Percentiles rank a stretch among this genome's conserved stretches.
These are phyloP conservation scores for Brenthis hecate DNA, from an alignment of 2,888 invertebrate genomes.

Conservation along the genomic window DNA sequence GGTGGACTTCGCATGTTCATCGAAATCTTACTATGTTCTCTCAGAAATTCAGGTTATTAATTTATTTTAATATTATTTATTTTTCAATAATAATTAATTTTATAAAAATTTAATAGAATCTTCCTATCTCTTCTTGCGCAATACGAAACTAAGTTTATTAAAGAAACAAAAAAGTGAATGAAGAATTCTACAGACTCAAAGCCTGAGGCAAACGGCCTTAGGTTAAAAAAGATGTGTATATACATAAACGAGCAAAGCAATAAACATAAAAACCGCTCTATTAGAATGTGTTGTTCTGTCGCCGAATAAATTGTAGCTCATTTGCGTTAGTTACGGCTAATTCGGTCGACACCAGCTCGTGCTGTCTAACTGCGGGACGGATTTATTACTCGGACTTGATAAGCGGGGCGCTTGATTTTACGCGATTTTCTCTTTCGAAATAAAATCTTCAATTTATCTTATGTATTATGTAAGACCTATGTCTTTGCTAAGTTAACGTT, in stretches of 20 bases:
- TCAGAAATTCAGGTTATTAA: no score
- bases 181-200: no score
- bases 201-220: slow-evolving; percentile 9
- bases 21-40: no score
- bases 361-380: slow-evolving; percentile 56
- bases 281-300: slow-evolving; percentile 30
- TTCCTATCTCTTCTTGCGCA: no score
- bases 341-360: slow-evolving; percentile 46
- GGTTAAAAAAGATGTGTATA: slow-evolving; percentile 32
- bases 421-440: slow-evolving; percentile 12
- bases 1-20: no score
- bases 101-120: no score
- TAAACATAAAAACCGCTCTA: slow-evolving; percentile 25
- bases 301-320: slow-evolving; percentile 49
- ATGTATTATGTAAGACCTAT: not conserved
- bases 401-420: slow-evolving; percentile 14
- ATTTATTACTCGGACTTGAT: slow-evolving; percentile 53
- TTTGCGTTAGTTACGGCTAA: slow-evolving; percentile 56
- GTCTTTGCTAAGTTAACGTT: not conserved
- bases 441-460: slow-evolving; percentile 8
- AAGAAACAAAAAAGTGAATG: no score
- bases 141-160: no score
- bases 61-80: no score
- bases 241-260: slow-evolving; percentile 29
- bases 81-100: no score